Percentiles rank a stretch among this genome's conserved stretches.
Evolutionary conservation across 2,888 invertebrate genomes (phyloP).

Genomic region (Troides oblongomaculatus): DNA sequence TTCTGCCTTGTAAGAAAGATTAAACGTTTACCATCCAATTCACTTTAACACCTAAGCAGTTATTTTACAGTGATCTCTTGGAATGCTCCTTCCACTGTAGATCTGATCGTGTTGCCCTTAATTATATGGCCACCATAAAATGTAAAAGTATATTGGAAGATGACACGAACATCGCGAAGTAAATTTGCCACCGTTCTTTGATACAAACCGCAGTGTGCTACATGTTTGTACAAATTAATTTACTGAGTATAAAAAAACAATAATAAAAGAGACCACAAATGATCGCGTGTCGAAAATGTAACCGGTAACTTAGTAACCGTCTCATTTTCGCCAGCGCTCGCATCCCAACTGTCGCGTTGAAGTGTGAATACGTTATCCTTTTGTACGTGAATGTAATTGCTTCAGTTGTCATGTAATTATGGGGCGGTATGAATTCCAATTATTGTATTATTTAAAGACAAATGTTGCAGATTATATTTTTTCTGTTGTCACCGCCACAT

Average conservation of each 20-base stretch:
- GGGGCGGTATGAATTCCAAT: too few species aligned
- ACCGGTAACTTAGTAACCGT: slow-evolving; percentile 39
- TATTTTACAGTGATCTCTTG: not conserved
- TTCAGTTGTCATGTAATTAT: not conserved
- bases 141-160: slow-evolving; percentile 25
- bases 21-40: slow-evolving; percentile 21
- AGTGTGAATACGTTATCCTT: slow-evolving; percentile 59
- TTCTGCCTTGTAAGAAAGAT: not conserved
- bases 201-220: not conserved
- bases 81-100: not conserved
- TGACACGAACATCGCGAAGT: not conserved
- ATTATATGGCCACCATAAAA: slow-evolving; percentile 24
- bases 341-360: slow-evolving; percentile 63
- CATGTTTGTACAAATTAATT: not conserved
- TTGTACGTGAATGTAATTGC: slow-evolving; percentile 43
- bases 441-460: too few species aligned
- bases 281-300: slow-evolving; percentile 2
- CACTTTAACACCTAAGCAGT: not conserved
- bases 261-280: slow-evolving; percentile 9
- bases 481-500: too few species aligned
- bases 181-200: not conserved
- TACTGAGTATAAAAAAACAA: not conserved
- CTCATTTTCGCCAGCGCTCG: slow-evolving; percentile 34
- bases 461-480: too few species aligned
- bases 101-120: not conserved